phyloP scores from a whole-genome alignment of 2,113 vertebrate genomes.

The Casuarius casuarius region DNA sequence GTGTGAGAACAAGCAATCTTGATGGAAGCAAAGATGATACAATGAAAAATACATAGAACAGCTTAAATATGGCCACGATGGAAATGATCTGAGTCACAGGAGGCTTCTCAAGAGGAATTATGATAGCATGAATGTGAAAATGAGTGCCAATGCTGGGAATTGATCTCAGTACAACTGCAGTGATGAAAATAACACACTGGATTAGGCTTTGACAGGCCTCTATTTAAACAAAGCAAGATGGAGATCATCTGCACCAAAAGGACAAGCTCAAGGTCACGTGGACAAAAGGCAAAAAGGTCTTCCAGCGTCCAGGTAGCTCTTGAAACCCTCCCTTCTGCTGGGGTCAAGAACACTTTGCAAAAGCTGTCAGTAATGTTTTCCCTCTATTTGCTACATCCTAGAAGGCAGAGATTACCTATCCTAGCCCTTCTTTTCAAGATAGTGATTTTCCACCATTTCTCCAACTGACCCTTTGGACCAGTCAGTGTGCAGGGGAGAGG shows the following conservation, averaged over 20 bases:
- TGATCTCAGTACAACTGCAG: neutral
- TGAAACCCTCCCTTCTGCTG: neutral
- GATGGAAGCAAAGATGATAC: neutral
- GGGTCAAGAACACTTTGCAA: neutral
- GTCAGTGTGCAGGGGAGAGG: neutral
- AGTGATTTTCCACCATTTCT: neutral
- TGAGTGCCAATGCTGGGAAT: neutral
- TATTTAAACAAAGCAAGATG: neutral
- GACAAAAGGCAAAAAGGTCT: neutral
- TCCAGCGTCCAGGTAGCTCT: neutral
- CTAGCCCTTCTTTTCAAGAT: neutral
- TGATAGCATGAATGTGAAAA: neutral
- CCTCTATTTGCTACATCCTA: neutral
- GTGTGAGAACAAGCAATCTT: neutral
- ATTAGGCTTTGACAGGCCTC: neutral
- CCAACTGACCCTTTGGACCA: neutral
- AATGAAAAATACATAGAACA: neutral
- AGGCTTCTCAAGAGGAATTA: neutral
- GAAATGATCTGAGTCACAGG: neutral
- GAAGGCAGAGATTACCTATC: neutral
- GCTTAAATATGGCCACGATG: neutral
- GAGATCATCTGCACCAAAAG: neutral
- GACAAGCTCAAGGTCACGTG: neutral
- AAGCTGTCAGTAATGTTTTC: neutral
- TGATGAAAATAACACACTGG: neutral